Percentiles rank a stretch among this genome's conserved stretches.
phyloP scores from a whole-genome alignment of 2,888 invertebrate genomes.

The Polymixis lichenea region DNA sequence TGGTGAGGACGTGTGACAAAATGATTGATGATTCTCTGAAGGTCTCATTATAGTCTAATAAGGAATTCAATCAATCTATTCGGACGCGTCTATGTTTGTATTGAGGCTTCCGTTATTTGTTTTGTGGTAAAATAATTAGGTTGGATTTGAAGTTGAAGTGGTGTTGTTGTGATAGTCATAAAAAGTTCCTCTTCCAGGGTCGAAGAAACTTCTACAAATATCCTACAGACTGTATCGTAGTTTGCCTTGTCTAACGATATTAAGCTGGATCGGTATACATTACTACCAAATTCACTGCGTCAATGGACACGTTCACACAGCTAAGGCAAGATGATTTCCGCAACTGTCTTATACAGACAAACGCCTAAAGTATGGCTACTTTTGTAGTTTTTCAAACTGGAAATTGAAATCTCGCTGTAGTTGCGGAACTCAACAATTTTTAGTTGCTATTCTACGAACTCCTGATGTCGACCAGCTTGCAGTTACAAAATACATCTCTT shows the following conservation, averaged over 20 bases:
- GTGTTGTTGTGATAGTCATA: not conserved
- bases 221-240: too few relatives aligned
- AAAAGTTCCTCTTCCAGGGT: too few relatives aligned
- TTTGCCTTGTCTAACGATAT: not conserved
- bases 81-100: constrained; percentile 14
- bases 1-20: constrained; percentile 22
- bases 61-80: constrained; percentile 8
- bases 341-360: not conserved
- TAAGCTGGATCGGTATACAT: not conserved
- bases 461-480: not conserved
- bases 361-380: not conserved
- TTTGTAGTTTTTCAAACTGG: not conserved
- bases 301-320: too few relatives aligned
- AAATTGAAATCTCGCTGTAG: not conserved
- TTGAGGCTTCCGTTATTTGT: constrained; percentile 24
- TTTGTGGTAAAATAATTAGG: not conserved
- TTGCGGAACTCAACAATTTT: not conserved
- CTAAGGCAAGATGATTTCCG: not conserved
- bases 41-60: constrained; percentile 10
- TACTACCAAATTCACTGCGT: not conserved
- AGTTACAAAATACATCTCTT: not conserved
- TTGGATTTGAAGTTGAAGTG: not conserved
- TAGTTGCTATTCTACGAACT: not conserved
- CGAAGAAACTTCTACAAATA: too few relatives aligned
- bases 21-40: constrained; percentile 39